Conservation (phyloP, 2,113 vertebrate genomes). For the Vanacampus margaritifer region DNA sequence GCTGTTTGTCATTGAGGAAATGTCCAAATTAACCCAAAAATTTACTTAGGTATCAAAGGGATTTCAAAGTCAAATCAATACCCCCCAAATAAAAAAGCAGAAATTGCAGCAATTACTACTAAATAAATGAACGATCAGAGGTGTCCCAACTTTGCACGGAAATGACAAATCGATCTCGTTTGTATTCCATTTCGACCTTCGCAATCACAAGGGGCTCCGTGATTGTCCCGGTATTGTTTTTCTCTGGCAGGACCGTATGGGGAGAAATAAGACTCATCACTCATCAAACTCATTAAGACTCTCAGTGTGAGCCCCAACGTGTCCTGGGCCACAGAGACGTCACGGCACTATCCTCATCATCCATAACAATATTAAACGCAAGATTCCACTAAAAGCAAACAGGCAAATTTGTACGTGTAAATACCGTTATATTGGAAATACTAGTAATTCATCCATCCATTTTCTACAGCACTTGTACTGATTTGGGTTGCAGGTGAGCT, state of each 20-base stretch:
- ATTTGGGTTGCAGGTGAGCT: background rate
- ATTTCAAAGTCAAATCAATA: slow-evolving; percentile 7
- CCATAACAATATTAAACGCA: background rate
- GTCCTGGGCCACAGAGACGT: background rate
- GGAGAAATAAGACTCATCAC: slow-evolving; percentile 12
- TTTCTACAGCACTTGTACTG: background rate
- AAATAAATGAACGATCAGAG: slow-evolving; percentile 6
- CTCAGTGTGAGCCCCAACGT: background rate
- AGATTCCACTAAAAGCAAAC: background rate
- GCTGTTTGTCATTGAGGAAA: background rate
- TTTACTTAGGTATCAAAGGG: background rate
- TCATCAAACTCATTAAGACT: slow-evolving; percentile 12
- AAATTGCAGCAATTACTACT: slow-evolving; percentile 1
- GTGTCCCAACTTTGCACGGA: slow-evolving; percentile 3
- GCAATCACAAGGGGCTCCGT: slow-evolving; percentile 3
- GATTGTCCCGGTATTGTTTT: slow-evolving; percentile 14
- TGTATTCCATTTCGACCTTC: slow-evolving; percentile 7
- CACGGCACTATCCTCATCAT: background rate
- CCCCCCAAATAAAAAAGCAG: background rate
- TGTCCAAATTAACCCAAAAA: background rate
- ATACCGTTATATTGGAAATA: background rate
- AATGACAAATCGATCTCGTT: slow-evolving; percentile 11
- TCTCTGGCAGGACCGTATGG: slow-evolving; percentile 8
- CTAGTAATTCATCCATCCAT: background rate
- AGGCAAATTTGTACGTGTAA: background rate